Conservation (phyloP, 2,113 vertebrate genomes). For the Stigmatopora argus region DNA sequence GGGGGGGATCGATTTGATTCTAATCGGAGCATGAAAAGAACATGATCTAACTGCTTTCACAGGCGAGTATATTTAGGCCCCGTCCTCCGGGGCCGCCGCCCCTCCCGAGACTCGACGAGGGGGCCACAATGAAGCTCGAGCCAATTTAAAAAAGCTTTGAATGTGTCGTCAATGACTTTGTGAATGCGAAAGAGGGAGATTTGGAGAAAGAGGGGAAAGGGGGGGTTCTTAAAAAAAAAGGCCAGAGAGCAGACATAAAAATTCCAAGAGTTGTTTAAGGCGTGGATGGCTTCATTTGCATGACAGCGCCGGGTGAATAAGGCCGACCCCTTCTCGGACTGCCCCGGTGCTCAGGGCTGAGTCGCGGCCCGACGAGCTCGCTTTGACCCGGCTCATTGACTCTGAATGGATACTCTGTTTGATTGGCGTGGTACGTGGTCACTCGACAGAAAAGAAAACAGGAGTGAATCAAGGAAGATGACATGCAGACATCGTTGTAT, state of each 20-base stretch:
- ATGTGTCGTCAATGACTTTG: constrained; percentile 99
- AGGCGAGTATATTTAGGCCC: constrained; percentile 94
- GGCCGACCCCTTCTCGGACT: constrained; percentile 87
- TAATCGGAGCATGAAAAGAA: constrained; percentile 99
- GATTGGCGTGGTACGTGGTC: constrained; percentile 82
- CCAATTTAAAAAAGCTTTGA: constrained; percentile 98
- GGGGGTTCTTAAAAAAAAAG: constrained; percentile 76
- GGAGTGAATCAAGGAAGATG: neutral
- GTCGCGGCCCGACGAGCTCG: constrained; percentile 92
- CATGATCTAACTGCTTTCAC: constrained; percentile 99
- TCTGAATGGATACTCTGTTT: constrained; percentile 96
- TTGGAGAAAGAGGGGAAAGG: constrained; percentile 63
- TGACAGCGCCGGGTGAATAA: constrained; percentile 90
- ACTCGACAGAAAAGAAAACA: neutral
- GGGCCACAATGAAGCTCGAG: constrained; percentile 85
- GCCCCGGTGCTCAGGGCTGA: constrained; percentile 79
- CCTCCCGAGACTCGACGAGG: constrained; percentile 40
- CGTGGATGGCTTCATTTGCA: constrained; percentile 95
- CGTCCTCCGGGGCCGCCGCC: constrained; percentile 68
- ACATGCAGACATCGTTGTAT: neutral
- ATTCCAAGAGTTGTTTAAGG: constrained; percentile 99
- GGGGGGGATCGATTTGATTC: constrained; percentile 99
- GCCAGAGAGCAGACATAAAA: constrained; percentile 94
- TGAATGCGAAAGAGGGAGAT: constrained; percentile 75
- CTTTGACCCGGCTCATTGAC: constrained; percentile 97